Evolutionary conservation across 2,797 vertebrate species (phyloP).

Genomic region (Hypotaenidia okinawae): DNA sequence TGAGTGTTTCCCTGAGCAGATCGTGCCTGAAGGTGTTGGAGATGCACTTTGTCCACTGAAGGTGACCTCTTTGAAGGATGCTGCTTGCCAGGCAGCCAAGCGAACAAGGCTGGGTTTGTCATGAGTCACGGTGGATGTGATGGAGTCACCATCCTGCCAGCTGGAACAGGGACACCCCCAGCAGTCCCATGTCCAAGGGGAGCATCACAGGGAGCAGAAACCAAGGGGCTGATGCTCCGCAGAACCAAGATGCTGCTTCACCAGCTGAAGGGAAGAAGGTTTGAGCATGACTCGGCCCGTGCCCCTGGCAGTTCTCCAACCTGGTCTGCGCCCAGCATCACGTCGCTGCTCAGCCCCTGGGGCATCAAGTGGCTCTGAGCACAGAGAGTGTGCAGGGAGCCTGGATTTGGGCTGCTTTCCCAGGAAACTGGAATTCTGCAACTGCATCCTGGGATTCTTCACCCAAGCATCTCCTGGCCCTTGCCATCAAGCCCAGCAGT

Average conservation of each 20-base stretch:
- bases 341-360: no score
- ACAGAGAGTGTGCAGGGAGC: no score
- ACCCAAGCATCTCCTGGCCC: no score
- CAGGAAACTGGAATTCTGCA: no score
- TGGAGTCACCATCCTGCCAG: not conserved
- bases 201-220: not conserved
- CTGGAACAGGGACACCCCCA: accelerated
- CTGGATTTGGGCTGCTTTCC: no score
- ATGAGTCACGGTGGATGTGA: accelerated
- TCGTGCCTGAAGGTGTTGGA: not conserved
- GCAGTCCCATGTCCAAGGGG: accelerated
- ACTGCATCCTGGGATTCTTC: no score
- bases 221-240: not conserved
- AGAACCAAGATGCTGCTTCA: not conserved
- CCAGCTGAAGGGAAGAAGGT: no score
- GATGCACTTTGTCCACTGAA: not conserved
- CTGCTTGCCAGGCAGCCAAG: not conserved
- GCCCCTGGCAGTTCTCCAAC: no score
- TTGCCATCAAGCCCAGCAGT: no score
- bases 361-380: no score
- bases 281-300: no score
- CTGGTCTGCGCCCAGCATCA: no score
- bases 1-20: not conserved
- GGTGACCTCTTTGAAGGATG: not conserved
- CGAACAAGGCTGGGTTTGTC: not conserved